These are phyloP conservation scores for Scolopax bukidnonensis DNA, from an alignment of 2,797 vertebrate species.

Conservation along the genomic window DNA sequence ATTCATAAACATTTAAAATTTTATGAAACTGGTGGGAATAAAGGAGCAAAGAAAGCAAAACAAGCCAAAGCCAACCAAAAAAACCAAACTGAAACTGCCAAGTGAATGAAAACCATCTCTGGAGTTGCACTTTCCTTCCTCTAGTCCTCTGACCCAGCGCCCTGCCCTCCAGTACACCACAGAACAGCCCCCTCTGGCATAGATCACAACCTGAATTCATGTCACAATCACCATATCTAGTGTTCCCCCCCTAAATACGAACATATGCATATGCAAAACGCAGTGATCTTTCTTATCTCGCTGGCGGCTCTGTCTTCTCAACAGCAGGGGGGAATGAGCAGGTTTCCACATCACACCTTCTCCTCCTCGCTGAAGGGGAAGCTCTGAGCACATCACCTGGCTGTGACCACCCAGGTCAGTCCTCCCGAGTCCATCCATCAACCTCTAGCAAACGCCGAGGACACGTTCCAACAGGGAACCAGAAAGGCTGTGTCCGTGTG, in stretches of 20 bases:
- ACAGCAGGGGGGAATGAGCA: neutral
- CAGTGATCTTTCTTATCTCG: neutral
- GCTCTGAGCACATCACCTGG: neutral
- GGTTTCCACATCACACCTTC: no score
- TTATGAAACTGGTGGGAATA: slow-evolving; percentile 64
- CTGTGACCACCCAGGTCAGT: neutral
- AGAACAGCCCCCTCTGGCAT: neutral
- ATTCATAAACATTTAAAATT: slow-evolving; percentile 71
- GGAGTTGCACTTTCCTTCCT: neutral
- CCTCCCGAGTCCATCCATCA: neutral
- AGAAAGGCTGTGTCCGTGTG: neutral
- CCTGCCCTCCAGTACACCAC: neutral
- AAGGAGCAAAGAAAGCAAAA: slow-evolving; percentile 21
- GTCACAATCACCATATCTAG: neutral
- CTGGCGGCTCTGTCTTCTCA: neutral
- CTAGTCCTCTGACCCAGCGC: neutral
- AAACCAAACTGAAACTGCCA: neutral
- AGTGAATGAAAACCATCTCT: slow-evolving; percentile 34
- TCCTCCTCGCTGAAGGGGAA: neutral
- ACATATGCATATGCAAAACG: neutral
- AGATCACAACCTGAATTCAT: neutral
- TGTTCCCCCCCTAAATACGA: neutral
- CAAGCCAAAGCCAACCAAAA: neutral
- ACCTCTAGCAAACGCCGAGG: neutral
- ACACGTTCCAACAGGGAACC: neutral